Evolutionary conservation across 2,113 vertebrate species (phyloP).

Genomic region (Elachura formosa): DNA sequence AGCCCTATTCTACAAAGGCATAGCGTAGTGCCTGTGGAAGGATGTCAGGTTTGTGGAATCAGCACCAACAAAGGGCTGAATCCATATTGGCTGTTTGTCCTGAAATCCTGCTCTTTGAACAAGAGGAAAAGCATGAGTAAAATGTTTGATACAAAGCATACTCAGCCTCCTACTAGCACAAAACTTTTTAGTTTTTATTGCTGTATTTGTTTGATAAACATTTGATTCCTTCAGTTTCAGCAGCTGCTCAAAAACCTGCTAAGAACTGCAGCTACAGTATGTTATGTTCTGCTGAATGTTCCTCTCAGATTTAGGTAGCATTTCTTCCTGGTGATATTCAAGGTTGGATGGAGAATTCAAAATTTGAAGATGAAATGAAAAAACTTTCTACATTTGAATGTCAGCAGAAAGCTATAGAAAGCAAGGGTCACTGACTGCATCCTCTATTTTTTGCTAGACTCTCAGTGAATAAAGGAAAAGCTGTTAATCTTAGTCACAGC

Average conservation of each 20-base stretch:
- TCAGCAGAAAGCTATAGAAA: background rate
- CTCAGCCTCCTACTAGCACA: background rate
- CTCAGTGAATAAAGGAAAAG: background rate
- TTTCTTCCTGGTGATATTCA: background rate
- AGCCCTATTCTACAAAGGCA: background rate
- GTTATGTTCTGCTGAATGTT: background rate
- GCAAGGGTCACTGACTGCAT: background rate
- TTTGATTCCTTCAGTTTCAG: background rate
- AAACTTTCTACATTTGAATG: background rate
- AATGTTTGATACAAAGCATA: background rate
- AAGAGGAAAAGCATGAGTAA: constrained; percentile 3
- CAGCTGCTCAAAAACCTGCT: background rate
- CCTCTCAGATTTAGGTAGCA: background rate
- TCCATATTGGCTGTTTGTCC: background rate
- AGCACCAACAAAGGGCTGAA: background rate
- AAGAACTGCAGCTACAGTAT: background rate
- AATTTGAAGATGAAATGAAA: background rate
- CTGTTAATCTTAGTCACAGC: background rate
- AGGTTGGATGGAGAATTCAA: background rate
- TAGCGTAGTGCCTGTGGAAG: background rate
- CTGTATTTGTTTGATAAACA: background rate
- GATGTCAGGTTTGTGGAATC: background rate
- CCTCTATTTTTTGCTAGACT: background rate
- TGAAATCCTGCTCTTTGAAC: background rate
- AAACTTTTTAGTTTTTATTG: background rate